These are phyloP conservation scores for Budorcas taxicolor DNA, from an alignment of 2,113 vertebrate species.

Conservation along the genomic window DNA sequence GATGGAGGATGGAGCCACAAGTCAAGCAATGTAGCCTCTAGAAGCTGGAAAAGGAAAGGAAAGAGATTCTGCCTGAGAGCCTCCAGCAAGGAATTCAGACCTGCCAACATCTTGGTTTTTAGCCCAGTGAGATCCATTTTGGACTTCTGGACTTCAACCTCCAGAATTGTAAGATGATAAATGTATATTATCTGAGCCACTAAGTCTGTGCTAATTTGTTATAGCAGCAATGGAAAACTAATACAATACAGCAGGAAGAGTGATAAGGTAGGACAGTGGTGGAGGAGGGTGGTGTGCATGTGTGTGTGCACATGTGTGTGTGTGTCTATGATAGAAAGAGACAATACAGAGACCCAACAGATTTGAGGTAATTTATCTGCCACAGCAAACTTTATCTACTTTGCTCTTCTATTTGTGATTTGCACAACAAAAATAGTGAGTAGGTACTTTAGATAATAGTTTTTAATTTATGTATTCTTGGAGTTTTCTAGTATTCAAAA, in stretches of 20 bases:
- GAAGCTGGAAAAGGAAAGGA: neutral
- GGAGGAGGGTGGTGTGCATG: neutral
- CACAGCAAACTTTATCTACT: conserved; percentile 26
- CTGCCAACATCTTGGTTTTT: neutral
- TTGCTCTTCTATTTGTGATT: neutral
- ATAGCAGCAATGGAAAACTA: neutral
- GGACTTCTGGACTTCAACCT: neutral
- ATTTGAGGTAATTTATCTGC: neutral
- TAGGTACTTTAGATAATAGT: neutral
- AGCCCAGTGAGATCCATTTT: neutral
- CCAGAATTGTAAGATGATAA: neutral
- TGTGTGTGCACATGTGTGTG: neutral
- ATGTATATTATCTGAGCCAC: neutral
- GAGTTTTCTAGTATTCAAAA: conserved; percentile 41
- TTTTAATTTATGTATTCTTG: conserved; percentile 23
- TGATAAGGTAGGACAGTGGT: neutral
- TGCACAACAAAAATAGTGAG: neutral
- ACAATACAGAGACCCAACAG: neutral
- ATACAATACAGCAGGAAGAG: neutral
- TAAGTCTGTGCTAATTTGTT: neutral
- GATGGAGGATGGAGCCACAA: neutral
- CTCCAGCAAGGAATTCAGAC: neutral
- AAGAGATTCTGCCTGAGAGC: neutral
- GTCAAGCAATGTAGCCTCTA: neutral
- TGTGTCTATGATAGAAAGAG: neutral